Conservation (phyloP, 2,113 vertebrate genomes). For the Coracopsis vasa region DNA sequence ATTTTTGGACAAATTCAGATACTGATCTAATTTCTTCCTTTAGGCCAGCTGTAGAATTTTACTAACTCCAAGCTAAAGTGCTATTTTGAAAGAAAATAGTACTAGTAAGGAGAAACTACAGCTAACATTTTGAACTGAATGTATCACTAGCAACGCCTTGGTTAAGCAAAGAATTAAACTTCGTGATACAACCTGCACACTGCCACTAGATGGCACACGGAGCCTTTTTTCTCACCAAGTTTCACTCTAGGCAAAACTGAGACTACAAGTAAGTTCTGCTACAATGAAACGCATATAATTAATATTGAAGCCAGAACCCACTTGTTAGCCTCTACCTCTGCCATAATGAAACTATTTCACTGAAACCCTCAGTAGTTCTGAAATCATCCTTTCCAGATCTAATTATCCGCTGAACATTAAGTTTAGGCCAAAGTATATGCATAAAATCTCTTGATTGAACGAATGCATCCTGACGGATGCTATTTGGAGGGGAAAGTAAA, state of each 20-base stretch:
- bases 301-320: neutral
- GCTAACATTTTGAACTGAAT: neutral
- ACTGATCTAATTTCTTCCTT: neutral
- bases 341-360: neutral
- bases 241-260: neutral
- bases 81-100: neutral
- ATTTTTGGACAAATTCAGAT: neutral
- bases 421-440: neutral
- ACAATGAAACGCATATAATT: neutral
- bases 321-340: neutral
- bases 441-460: neutral
- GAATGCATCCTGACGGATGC: neutral
- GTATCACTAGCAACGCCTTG: neutral
- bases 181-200: neutral
- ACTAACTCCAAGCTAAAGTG: neutral
- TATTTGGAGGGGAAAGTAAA: neutral
- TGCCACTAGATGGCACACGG: slow-evolving; percentile 76
- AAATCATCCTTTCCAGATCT: neutral
- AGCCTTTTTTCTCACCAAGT: neutral
- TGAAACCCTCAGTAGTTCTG: neutral
- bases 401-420: neutral
- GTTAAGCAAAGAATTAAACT: neutral
- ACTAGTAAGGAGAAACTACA: neutral
- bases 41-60: neutral
- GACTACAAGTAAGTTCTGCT: neutral